Evolutionary conservation across 2,113 vertebrate species (phyloP).

Genomic region (Eublepharis macularius): DNA sequence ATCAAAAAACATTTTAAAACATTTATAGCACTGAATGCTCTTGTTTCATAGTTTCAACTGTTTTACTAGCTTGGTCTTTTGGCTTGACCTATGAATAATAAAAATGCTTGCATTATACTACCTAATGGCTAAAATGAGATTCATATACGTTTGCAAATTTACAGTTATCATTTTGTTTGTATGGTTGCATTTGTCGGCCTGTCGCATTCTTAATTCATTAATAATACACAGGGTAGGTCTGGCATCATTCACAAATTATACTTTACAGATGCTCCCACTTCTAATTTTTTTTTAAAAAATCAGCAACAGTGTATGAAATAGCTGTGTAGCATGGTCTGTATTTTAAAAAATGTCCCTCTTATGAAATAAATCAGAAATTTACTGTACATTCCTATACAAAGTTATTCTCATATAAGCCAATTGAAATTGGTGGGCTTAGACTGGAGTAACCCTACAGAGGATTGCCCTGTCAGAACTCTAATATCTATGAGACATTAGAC

Average conservation of each 20-base stretch:
- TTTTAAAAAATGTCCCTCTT: neutral
- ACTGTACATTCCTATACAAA: too few relatives aligned
- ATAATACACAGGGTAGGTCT: conserved; percentile 30
- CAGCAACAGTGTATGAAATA: neutral
- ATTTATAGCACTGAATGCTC: neutral
- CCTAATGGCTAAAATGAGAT: neutral
- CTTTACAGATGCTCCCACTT: neutral
- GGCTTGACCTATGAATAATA: neutral
- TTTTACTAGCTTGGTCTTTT: neutral
- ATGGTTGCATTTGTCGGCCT: conserved; percentile 27
- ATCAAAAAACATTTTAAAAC: neutral
- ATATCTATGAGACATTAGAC: neutral
- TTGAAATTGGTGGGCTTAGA: too few relatives aligned
- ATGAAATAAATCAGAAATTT: neutral
- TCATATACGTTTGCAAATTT: conserved; percentile 36
- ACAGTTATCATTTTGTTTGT: neutral
- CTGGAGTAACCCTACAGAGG: too few relatives aligned
- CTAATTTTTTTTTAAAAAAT: neutral
- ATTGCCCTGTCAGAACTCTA: neutral
- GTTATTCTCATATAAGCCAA: too few relatives aligned
- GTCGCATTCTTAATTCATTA: conserved; percentile 27
- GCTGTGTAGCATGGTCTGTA: neutral
- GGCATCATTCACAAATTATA: conserved; percentile 1
- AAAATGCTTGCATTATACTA: neutral
- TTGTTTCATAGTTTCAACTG: neutral